Evolutionary conservation across 1,140 invertebrate species (phyloP).

Genomic region (Drosophila mojavensis): DNA sequence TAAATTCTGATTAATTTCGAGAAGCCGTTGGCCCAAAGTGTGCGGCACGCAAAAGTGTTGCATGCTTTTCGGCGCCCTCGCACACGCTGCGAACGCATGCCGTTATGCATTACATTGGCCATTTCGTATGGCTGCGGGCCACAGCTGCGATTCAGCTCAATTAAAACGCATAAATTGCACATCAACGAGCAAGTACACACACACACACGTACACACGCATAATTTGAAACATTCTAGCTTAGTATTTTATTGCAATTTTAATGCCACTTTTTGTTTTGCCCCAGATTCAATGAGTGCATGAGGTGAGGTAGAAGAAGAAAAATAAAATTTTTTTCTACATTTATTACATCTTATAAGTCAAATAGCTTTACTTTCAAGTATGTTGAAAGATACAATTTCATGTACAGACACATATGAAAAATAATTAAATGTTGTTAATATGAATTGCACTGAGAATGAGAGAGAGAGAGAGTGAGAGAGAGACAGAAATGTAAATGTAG

Average conservation of each 20-base stretch:
- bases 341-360: constrained; percentile 23
- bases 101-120: constrained; percentile 30
- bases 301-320: background rate
- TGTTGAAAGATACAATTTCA: background rate
- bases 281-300: constrained; percentile 5
- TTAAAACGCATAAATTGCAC: constrained; percentile 70
- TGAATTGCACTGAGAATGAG: background rate
- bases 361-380: constrained; percentile 19
- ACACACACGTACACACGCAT: constrained; percentile 12
- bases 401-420: background rate
- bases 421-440: background rate
- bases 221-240: constrained; percentile 34
- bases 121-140: constrained; percentile 59
- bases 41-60: constrained; percentile 43
- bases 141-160: constrained; percentile 59
- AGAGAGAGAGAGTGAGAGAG: background rate
- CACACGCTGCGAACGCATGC: constrained; percentile 10
- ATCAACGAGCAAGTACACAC: constrained; percentile 49
- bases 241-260: constrained; percentile 56
- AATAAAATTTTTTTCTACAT: background rate
- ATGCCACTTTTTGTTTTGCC: constrained; percentile 21
- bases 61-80: constrained; percentile 56
- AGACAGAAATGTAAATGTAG: background rate
- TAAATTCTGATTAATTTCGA: constrained; percentile 78
- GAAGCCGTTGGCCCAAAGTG: constrained; percentile 32